Evolutionary conservation across 2,888 invertebrate genomes (phyloP).

Genomic region (Andricus curvator): DNA sequence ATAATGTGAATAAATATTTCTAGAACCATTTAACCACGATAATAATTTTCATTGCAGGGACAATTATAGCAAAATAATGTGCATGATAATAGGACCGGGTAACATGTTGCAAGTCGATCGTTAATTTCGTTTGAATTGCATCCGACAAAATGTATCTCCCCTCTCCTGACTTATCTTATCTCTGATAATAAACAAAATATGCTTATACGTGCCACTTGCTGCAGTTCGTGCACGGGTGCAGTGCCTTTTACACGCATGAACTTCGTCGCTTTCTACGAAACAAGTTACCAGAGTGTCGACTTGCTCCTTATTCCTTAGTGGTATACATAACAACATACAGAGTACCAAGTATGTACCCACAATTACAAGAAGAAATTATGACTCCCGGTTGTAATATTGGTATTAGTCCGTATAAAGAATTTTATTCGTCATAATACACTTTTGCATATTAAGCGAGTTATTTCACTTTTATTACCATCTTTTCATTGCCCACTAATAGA

Average conservation of each 20-base stretch:
- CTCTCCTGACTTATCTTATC: slow-evolving; percentile 31
- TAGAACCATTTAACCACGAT: not conserved
- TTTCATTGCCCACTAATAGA: not conserved
- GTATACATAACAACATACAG: slow-evolving; percentile 13
- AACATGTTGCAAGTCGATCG: slow-evolving; percentile 36
- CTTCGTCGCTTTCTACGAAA: slow-evolving; percentile 37
- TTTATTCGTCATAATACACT: slow-evolving; percentile 17
- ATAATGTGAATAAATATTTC: slow-evolving; percentile 12
- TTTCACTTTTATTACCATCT: slow-evolving; percentile 8
- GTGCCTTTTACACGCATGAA: slow-evolving; percentile 37
- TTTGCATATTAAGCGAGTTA: slow-evolving; percentile 21
- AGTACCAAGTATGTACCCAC: slow-evolving; percentile 1
- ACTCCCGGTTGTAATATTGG: slow-evolving; percentile 19
- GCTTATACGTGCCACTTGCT: slow-evolving; percentile 35
- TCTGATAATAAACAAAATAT: slow-evolving; percentile 40
- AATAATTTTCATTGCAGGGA: slow-evolving; percentile 21
- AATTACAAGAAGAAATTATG: slow-evolving; percentile 35
- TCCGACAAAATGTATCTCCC: slow-evolving; percentile 31
- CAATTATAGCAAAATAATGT: slow-evolving; percentile 36
- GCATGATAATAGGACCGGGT: slow-evolving; percentile 26
- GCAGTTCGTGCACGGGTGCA: slow-evolving; percentile 31
- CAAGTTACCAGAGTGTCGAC: slow-evolving; percentile 32
- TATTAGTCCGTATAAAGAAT: not conserved
- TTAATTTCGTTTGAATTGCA: slow-evolving; percentile 33
- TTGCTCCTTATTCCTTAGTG: slow-evolving; percentile 26